Percentiles rank a stretch among this genome's conserved stretches.
Evolutionary conservation across 2,888 invertebrate species (phyloP).

Genomic region (Baccha elongata): DNA sequence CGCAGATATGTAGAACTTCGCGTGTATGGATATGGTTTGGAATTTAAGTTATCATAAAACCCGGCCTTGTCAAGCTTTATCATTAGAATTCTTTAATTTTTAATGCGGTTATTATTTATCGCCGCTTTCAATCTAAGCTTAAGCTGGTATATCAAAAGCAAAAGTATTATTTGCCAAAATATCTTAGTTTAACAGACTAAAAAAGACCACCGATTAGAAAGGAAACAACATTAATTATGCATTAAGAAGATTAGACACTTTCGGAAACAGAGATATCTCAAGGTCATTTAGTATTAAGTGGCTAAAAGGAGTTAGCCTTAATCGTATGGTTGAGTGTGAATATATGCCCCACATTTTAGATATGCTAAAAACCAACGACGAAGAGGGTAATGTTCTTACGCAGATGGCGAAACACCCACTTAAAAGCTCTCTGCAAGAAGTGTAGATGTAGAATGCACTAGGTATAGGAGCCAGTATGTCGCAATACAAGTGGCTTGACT

Average conservation of each 20-base stretch:
- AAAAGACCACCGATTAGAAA: not conserved
- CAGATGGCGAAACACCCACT: slow-evolving; percentile 1
- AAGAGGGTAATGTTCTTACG: slow-evolving; percentile 4
- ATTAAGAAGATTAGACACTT: slow-evolving; percentile 45
- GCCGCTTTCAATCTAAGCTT: not conserved
- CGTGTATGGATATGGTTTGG: not conserved
- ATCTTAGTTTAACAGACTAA: slow-evolving; percentile 20
- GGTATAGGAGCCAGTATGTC: not conserved
- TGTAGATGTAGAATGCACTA: slow-evolving; percentile 31
- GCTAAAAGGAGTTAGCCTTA: no score
- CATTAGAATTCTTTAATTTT: slow-evolving; percentile 20
- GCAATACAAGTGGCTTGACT: not conserved
- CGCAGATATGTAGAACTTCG: no score
- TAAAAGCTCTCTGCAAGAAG: slow-evolving; percentile 27
- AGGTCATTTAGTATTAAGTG: slow-evolving; percentile 1
- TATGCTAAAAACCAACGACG: not conserved
- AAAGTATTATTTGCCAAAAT: slow-evolving; percentile 21
- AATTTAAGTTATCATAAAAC: not conserved
- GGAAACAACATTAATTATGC: slow-evolving; percentile 43
- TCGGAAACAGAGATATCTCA: not conserved
- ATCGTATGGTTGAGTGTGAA: no score
- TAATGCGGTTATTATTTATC: not conserved
- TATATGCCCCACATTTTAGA: no score
- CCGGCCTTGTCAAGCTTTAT: slow-evolving; percentile 11
- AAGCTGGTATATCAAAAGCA: not conserved